A percentile compares a stretch with the other conserved stretches of the same genome.
Evolutionary conservation across 2,888 invertebrate genomes (phyloP).

Genomic region (Pyrrhosoma nymphula): DNA sequence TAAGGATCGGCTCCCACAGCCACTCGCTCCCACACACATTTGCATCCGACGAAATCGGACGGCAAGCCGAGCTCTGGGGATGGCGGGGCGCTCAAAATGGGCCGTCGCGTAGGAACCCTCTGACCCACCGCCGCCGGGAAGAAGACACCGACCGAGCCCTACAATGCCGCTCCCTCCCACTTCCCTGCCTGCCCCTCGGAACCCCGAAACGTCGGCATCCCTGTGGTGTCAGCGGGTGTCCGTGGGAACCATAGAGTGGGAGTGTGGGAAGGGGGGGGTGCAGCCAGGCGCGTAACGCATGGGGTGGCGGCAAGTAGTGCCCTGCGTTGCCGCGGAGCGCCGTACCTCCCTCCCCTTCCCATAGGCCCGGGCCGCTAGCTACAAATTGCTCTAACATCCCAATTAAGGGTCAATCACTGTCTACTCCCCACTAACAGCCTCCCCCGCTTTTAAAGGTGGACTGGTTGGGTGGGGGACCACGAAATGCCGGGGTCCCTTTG

Average conservation of each 20-base stretch:
- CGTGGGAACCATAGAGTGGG: neutral
- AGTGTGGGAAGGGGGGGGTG: neutral
- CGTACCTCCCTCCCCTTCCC: neutral
- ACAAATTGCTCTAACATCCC: conserved; percentile 22
- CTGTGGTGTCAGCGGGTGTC: conserved; percentile 2
- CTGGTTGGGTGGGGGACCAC: neutral
- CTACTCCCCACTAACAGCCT: neutral
- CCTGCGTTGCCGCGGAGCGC: neutral
- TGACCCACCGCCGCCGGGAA: too few relatives aligned
- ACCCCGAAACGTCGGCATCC: neutral
- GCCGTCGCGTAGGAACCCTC: too few relatives aligned
- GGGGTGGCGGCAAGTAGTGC: neutral
- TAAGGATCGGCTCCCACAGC: neutral
- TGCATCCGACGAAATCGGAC: neutral
- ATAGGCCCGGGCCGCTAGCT: neutral
- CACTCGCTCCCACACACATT: neutral
- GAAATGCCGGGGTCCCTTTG: neutral
- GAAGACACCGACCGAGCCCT: too few relatives aligned
- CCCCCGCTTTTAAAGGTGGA: neutral
- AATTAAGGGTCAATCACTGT: conserved; percentile 28
- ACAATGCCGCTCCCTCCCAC: too few relatives aligned
- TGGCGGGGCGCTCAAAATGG: too few relatives aligned
- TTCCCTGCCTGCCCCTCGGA: too few relatives aligned
- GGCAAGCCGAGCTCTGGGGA: too few relatives aligned
- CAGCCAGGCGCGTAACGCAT: neutral